These are phyloP conservation scores for Meleagris gallopavo DNA, from an alignment of 2,113 vertebrate genomes.

Conservation along the genomic window DNA sequence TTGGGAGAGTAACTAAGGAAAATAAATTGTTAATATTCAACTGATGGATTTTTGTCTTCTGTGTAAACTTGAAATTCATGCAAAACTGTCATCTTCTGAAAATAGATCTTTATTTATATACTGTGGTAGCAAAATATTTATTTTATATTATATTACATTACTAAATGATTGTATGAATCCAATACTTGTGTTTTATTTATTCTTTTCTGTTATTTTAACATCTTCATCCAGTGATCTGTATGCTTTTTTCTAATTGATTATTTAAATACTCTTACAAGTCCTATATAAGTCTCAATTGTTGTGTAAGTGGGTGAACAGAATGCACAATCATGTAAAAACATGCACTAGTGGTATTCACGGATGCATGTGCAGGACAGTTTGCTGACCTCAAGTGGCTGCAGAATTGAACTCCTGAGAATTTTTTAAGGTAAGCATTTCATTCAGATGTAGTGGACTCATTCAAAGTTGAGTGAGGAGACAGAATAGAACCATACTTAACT, in stretches of 20 bases:
- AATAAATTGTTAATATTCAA: background rate
- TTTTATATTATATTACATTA: too few relatives aligned
- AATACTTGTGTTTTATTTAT: background rate
- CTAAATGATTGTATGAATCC: background rate
- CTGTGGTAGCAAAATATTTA: background rate
- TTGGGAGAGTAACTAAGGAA: background rate
- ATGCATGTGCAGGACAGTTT: background rate
- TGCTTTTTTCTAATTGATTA: constrained; percentile 15
- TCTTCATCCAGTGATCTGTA: background rate
- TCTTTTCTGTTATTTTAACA: background rate
- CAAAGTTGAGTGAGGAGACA: background rate
- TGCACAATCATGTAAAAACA: background rate
- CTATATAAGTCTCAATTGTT: constrained; percentile 6
- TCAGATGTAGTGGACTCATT: background rate
- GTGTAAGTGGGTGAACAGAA: background rate
- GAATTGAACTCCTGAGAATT: background rate
- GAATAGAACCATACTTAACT: background rate
- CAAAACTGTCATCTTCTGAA: background rate
- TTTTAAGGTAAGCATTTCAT: background rate
- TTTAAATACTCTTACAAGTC: constrained; percentile 7
- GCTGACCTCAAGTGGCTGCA: background rate
- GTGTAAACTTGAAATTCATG: background rate
- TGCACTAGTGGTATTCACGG: too few relatives aligned
- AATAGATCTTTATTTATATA: background rate
- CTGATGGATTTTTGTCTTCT: background rate